phyloP scores from a whole-genome alignment of 2,797 vertebrate genomes.

The Carcharodon carcharias region DNA sequence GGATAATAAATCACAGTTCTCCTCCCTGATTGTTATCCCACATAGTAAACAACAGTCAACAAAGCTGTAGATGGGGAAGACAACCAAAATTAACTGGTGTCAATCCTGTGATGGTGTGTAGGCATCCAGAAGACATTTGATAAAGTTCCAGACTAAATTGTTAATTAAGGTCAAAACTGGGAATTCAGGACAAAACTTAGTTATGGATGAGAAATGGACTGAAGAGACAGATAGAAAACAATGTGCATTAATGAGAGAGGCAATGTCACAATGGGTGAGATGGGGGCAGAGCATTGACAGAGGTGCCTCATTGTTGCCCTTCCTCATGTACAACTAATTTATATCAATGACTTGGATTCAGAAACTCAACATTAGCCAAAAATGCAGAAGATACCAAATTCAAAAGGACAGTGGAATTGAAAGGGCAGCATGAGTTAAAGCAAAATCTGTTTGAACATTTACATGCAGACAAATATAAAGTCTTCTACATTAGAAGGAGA shows the following conservation, averaged over 20 bases:
- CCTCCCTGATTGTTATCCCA: neutral
- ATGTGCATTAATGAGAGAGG: neutral
- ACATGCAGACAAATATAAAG: neutral
- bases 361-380: neutral
- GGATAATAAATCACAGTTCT: too few species aligned
- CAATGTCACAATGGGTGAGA: neutral
- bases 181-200: neutral
- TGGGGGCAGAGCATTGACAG: neutral
- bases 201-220: neutral
- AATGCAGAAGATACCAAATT: neutral
- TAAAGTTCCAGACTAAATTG: neutral
- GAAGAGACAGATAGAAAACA: neutral
- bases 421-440: neutral
- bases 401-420: neutral
- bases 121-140: neutral
- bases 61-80: neutral
- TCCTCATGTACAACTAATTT: neutral
- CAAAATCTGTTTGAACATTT: neutral
- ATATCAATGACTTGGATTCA: neutral
- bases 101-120: neutral
- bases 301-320: neutral
- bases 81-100: neutral
- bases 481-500: neutral
- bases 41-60: neutral
- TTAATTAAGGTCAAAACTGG: neutral